These are phyloP conservation scores for Palloptera scutellata DNA, from an alignment of 2,888 invertebrate genomes.

Conservation along the genomic window DNA sequence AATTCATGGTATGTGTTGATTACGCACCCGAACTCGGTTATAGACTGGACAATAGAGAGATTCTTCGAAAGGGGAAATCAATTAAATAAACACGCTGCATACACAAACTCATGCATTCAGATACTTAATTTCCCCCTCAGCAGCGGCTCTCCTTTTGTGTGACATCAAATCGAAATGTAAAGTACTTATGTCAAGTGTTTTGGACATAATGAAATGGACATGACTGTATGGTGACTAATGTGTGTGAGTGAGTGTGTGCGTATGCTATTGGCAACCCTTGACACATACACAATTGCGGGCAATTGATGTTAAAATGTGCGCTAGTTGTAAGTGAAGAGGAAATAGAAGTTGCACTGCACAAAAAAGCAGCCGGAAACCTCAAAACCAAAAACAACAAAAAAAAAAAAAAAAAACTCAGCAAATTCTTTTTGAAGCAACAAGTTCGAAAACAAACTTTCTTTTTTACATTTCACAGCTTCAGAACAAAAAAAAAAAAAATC, in stretches of 20 bases:
- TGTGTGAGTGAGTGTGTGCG: neutral
- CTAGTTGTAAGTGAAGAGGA: neutral
- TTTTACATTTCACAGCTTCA: slow-evolving; percentile 11
- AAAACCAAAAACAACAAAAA: neutral
- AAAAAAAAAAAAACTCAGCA: neutral
- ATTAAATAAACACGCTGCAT: slow-evolving; percentile 29
- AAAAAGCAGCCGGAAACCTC: neutral
- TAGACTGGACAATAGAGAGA: neutral
- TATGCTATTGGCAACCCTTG: slow-evolving; percentile 30
- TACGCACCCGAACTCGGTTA: neutral
- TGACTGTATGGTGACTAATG: neutral
- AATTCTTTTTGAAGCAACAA: slow-evolving; percentile 3
- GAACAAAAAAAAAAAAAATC: too few species aligned
- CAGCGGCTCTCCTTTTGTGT: slow-evolving; percentile 23
- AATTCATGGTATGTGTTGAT: neutral
- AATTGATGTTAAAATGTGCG: neutral
- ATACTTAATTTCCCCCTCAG: neutral
- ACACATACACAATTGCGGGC: neutral
- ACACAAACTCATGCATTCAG: neutral
- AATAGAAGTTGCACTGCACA: neutral
- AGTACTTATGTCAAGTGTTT: slow-evolving; percentile 34
- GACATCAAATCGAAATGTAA: slow-evolving; percentile 32
- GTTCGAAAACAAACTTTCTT: neutral
- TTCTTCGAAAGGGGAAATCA: slow-evolving; percentile 22
- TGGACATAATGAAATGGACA: slow-evolving; percentile 32